These are phyloP conservation scores for Heliconius erato DNA, from an alignment of 2,888 invertebrate genomes.

Conservation along the genomic window DNA sequence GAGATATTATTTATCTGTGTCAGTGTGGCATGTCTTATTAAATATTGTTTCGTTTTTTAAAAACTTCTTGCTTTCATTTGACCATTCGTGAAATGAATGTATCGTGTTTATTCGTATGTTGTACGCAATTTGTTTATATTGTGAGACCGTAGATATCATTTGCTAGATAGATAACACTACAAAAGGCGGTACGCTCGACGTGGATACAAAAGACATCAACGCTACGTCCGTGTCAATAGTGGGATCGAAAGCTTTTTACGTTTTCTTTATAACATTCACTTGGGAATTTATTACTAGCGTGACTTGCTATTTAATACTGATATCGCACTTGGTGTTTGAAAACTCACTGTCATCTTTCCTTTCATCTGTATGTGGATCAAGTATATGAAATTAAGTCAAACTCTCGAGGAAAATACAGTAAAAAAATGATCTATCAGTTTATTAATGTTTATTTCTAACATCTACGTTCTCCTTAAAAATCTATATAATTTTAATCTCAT, in stretches of 20 bases:
- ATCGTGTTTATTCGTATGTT: slow-evolving; percentile 43
- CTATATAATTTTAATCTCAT: not conserved
- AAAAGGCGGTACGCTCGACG: slow-evolving; percentile 51
- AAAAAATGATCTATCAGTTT: not conserved
- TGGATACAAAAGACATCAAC: slow-evolving; percentile 80
- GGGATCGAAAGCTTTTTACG: slow-evolving; percentile 54
- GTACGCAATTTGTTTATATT: slow-evolving; percentile 46
- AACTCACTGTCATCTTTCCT: slow-evolving; percentile 46
- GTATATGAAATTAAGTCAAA: not conserved
- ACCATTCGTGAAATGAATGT: slow-evolving; percentile 46
- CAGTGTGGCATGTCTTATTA: slow-evolving; percentile 51
- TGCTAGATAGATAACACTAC: slow-evolving; percentile 60
- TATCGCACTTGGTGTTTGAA: slow-evolving; percentile 40
- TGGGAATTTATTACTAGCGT: slow-evolving; percentile 56
- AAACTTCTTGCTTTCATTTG: slow-evolving; percentile 49
- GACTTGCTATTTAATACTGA: slow-evolving; percentile 57
- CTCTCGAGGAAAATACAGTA: not conserved
- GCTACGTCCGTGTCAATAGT: slow-evolving; percentile 63
- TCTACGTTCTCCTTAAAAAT: not conserved
- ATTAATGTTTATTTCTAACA: not conserved
- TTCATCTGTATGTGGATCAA: slow-evolving; percentile 40
- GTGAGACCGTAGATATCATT: slow-evolving; percentile 50
- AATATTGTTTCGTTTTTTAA: slow-evolving; percentile 46
- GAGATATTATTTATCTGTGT: slow-evolving; percentile 49
- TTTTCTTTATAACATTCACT: slow-evolving; percentile 59